Percentiles rank a stretch among this genome's conserved stretches.
Evolutionary conservation across 2,888 invertebrate genomes (phyloP).

Genomic region (Synergus laeviventris): DNA sequence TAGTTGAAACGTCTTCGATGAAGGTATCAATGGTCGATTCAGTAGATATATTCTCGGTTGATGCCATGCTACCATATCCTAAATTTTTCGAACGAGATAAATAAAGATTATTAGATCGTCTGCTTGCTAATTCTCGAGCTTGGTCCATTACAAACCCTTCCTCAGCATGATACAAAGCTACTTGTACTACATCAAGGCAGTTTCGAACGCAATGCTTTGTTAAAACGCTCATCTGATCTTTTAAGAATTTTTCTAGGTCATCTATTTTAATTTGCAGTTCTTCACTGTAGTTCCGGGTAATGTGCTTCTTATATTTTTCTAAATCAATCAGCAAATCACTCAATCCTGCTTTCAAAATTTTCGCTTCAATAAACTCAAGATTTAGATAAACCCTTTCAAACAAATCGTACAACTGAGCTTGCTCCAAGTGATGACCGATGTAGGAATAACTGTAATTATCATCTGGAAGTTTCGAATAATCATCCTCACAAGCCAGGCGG

Average conservation of each 20-base stretch:
- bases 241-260: conserved; percentile 80
- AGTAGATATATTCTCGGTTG: conserved; percentile 22
- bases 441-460: conserved; percentile 86
- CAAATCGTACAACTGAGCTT: conserved; percentile 78
- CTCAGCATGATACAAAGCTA: conserved; percentile 82
- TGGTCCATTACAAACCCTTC: conserved; percentile 79
- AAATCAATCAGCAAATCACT: conserved; percentile 84
- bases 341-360: conserved; percentile 82
- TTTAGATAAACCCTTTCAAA: conserved; percentile 82
- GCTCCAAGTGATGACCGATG: conserved; percentile 83
- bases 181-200: conserved; percentile 81
- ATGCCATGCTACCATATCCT: background rate
- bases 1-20: conserved; percentile 79
- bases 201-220: conserved; percentile 79
- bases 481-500: conserved; percentile 75
- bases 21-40: conserved; percentile 41
- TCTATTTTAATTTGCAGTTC: conserved; percentile 76
- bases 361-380: conserved; percentile 84
- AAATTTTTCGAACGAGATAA: conserved; percentile 79
- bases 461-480: conserved; percentile 80
- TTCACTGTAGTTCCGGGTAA: conserved; percentile 77
- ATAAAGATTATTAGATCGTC: conserved; percentile 78
- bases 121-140: conserved; percentile 78
- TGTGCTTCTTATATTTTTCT: conserved; percentile 80
- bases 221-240: conserved; percentile 80